A percentile compares a stretch with the other conserved stretches of the same genome.
phyloP scores from a whole-genome alignment of 1,140 invertebrate species.

The Trachelipus rathkii region DNA sequence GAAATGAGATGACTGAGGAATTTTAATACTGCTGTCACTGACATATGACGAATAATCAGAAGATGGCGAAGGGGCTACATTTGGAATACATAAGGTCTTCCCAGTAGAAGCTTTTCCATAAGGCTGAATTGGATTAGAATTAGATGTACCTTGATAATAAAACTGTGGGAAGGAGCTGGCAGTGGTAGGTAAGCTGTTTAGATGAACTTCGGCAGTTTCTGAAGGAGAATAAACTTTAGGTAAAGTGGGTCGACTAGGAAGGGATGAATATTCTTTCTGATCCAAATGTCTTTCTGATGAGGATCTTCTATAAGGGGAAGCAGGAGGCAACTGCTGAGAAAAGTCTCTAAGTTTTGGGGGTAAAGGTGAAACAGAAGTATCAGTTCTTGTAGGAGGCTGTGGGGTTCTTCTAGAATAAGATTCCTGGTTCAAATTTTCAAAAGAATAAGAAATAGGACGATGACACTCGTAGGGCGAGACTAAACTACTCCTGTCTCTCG shows the following conservation, averaged over 20 bases:
- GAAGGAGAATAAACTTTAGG: not conserved
- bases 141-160: not conserved
- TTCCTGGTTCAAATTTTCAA: constrained; percentile 44
- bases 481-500: constrained; percentile 42
- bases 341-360: not conserved
- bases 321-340: not conserved
- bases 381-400: constrained; percentile 22
- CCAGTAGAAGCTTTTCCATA: not conserved
- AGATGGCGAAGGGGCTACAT: constrained; percentile 29
- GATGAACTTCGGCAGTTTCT: not conserved
- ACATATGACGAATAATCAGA: constrained; percentile 41
- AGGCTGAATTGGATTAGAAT: not conserved
- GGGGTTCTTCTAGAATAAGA: constrained; percentile 16
- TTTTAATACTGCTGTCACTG: constrained; percentile 34
- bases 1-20: constrained; percentile 32
- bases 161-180: not conserved
- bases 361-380: constrained; percentile 12
- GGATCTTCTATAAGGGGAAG: not conserved
- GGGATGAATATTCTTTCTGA: not conserved
- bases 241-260: not conserved
- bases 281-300: not conserved
- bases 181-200: not conserved
- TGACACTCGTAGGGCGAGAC: constrained; percentile 38
- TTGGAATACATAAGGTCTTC: not conserved
- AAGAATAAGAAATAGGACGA: constrained; percentile 46